A percentile compares a stretch with the other conserved stretches of the same genome.
Conservation (phyloP, 2,113 vertebrate genomes). For the Entelurus aequoreus region DNA sequence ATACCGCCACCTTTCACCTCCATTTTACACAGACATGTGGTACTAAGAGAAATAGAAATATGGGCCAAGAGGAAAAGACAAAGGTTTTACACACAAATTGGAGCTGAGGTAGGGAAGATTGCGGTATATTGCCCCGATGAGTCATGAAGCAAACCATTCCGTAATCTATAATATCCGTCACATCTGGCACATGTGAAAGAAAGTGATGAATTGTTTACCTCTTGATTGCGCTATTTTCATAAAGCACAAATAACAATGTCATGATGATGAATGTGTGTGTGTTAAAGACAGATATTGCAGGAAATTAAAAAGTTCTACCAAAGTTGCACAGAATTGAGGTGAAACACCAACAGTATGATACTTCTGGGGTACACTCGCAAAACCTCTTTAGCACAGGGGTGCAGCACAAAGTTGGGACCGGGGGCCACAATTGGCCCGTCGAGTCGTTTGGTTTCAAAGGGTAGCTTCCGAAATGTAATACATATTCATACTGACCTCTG, state of each 20-base stretch:
- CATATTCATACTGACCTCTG: too few species aligned
- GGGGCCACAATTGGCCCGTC: too few species aligned
- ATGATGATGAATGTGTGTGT: background rate
- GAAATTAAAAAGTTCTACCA: conserved; percentile 29
- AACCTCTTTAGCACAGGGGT: too few species aligned
- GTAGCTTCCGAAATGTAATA: too few species aligned
- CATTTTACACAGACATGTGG: conserved; percentile 23
- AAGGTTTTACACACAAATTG: conserved; percentile 5
- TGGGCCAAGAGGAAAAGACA: conserved; percentile 16
- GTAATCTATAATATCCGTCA: conserved; percentile 49
- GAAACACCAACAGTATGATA: background rate
- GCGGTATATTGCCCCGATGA: conserved; percentile 48
- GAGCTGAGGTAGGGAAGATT: conserved; percentile 10
- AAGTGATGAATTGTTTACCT: conserved; percentile 50
- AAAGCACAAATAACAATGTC: conserved; percentile 29
- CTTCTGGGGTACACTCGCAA: too few species aligned
- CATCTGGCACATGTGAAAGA: conserved; percentile 35
- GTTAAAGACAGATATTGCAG: conserved; percentile 20
- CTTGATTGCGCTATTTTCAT: conserved; percentile 44
- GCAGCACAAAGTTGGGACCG: too few species aligned
- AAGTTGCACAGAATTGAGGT: background rate
- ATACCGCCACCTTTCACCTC: conserved; percentile 37
- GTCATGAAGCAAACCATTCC: conserved; percentile 36
- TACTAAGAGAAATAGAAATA: too few species aligned
- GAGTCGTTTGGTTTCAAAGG: too few species aligned